Evolutionary conservation across 2,113 vertebrate species (phyloP).

Genomic region (Rousettus leschenaultii): DNA sequence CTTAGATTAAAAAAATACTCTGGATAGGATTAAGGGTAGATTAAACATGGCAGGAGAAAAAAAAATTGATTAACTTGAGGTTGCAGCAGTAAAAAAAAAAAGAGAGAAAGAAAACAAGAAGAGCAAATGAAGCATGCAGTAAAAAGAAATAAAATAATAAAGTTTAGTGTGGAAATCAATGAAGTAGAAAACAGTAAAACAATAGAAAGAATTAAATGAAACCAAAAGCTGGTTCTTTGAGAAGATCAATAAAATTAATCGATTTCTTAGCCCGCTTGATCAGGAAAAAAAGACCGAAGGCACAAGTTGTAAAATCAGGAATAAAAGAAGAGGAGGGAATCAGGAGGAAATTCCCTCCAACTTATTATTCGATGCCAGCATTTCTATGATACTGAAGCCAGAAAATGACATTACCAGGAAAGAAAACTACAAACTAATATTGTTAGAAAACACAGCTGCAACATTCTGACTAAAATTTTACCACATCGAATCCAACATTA

Average conservation of each 20-base stretch:
- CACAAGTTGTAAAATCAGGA: background rate
- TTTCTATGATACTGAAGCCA: background rate
- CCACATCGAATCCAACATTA: conserved; percentile 9
- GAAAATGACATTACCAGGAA: conserved; percentile 13
- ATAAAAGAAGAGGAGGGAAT: background rate
- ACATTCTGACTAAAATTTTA: conserved; percentile 21
- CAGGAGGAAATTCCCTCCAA: background rate
- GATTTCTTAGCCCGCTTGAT: background rate
- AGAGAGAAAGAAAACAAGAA: background rate
- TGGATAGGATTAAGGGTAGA: background rate
- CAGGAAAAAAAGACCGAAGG: background rate
- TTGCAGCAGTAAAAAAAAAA: background rate
- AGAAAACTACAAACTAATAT: conserved; percentile 1
- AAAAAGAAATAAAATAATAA: background rate
- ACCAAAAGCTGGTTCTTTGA: background rate
- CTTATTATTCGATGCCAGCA: background rate
- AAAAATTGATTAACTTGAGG: background rate
- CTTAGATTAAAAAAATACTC: background rate
- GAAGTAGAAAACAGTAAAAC: background rate
- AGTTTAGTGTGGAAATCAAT: background rate
- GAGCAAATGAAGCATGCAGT: background rate
- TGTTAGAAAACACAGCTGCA: background rate
- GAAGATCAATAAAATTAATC: background rate
- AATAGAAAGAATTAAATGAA: background rate
- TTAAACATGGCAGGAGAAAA: background rate